These are phyloP conservation scores for Hemibagrus wyckioides DNA, from an alignment of 2,113 vertebrate genomes.

Conservation along the genomic window DNA sequence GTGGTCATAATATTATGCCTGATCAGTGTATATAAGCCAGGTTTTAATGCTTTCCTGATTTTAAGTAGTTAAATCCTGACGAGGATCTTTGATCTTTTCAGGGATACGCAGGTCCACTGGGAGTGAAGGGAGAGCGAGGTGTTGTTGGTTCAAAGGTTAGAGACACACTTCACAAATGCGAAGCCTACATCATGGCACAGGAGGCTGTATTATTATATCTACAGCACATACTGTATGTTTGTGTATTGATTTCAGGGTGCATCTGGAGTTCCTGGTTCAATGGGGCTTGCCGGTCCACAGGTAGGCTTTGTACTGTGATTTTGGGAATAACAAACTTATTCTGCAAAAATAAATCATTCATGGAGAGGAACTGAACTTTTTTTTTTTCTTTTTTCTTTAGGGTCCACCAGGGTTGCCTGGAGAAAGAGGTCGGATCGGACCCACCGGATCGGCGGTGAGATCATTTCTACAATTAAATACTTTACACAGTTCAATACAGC, in stretches of 20 bases:
- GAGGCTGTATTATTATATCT: neutral
- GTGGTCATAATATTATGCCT: too few relatives aligned
- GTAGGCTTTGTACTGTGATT: slow-evolving; percentile 69
- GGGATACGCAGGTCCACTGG: slow-evolving; percentile 81
- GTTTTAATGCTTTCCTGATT: neutral
- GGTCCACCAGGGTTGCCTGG: slow-evolving; percentile 89
- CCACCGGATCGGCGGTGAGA: slow-evolving; percentile 84
- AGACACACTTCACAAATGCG: neutral
- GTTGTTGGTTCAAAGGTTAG: slow-evolving; percentile 86
- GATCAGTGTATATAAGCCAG: neutral
- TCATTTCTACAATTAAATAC: neutral
- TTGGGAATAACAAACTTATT: neutral
- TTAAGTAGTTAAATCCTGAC: too few relatives aligned
- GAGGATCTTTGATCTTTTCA: slow-evolving; percentile 57
- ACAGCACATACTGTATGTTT: neutral
- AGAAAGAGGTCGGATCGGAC: slow-evolving; percentile 88
- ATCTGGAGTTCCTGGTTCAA: slow-evolving; percentile 82
- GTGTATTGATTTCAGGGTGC: slow-evolving; percentile 72
- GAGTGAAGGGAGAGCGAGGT: slow-evolving; percentile 87
- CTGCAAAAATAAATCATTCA: neutral
- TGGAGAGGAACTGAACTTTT: slow-evolving; percentile 21
- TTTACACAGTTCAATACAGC: neutral
- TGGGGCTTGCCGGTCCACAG: slow-evolving; percentile 83
- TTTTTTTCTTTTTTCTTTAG: too few relatives aligned
- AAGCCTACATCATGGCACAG: neutral